Percentiles rank a stretch among this genome's conserved stretches.
phyloP scores from a whole-genome alignment of 37 sponge, comb jelly and placozoan genomes.

The Tethya wilhelma region DNA sequence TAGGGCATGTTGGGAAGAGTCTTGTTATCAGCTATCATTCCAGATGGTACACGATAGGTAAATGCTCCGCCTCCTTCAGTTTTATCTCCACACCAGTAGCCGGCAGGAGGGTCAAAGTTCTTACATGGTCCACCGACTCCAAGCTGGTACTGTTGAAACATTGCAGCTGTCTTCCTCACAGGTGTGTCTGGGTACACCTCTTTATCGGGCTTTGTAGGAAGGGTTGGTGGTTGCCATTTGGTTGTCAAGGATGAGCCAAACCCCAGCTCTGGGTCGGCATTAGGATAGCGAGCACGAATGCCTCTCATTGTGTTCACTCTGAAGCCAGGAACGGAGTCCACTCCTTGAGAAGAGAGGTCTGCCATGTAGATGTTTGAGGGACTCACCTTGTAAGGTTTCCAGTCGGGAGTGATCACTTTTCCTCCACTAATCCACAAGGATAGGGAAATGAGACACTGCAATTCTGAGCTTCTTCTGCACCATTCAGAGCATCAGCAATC shows the following conservation, averaged over 20 bases:
- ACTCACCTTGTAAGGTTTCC: slow-evolving; percentile 15
- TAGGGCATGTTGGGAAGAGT: slow-evolving; percentile 61
- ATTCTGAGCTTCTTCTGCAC: slow-evolving; percentile 56
- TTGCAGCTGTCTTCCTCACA: slow-evolving; percentile 7
- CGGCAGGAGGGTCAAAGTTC: slow-evolving; percentile 65
- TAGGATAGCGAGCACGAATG: slow-evolving; percentile 75
- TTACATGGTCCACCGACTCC: slow-evolving; percentile 58
- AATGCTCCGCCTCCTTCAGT: slow-evolving; percentile 48
- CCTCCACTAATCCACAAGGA: slow-evolving; percentile 61
- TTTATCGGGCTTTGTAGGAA: slow-evolving; percentile 4
- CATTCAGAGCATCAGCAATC: slow-evolving; percentile 68
- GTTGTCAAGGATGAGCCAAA: slow-evolving; percentile 53
- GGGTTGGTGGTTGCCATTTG: slow-evolving; percentile 11
- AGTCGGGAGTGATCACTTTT: slow-evolving; percentile 43
- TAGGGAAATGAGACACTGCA: slow-evolving; percentile 50
- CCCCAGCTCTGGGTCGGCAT: slow-evolving; percentile 78
- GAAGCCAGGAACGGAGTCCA: too few relatives aligned
- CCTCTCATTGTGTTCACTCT: slow-evolving; percentile 54
- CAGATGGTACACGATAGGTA: slow-evolving; percentile 41
- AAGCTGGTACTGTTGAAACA: slow-evolving; percentile 49
- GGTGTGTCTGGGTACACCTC: slow-evolving; percentile 36
- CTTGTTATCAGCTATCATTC: slow-evolving; percentile 34
- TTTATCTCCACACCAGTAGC: slow-evolving; percentile 54
- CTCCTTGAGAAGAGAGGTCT: slow-evolving; percentile 58
- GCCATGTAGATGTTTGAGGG: slow-evolving; percentile 33